Base-by-base conservation (phyloP, 2,797 vertebrate genomes). In the Cuculus canorus region DNA sequence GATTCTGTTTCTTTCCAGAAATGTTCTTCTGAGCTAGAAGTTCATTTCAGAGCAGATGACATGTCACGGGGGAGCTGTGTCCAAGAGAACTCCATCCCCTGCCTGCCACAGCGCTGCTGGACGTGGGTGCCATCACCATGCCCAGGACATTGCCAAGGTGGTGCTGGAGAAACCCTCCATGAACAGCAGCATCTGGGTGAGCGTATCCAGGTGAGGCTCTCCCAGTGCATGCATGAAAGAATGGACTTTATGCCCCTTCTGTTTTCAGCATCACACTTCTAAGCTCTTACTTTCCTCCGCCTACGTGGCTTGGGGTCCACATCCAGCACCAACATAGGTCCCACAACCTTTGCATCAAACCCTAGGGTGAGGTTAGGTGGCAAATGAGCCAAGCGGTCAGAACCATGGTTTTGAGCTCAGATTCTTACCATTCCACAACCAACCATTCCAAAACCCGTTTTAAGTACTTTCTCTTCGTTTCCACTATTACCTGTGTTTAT, bases 311-410 rank as follows among this genome's bases (percentile, higher is more conserved):
- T 17, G 41, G 25, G 17, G 24, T 50, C 54, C 35, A 21, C 39
- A 9, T 4, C 2, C 1, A 18, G n/a, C 27, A 41, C 30, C 27
- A 16, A 8, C 0, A 3, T 3, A 17, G 13, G 25, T 35, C 48
- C 47, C 4, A 16, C 0, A 0, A 9, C 24, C 32, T 72, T n/a
- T 35, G 35, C 56, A 9, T 7, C 35, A 21, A 52, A 63, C 19
- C 25, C 37, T 24, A 5, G 11, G 24, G 3, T 15, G 27, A 48
- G 4, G 3, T 54, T 11, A 9, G 27, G 60, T 28, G 22, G 53
- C 28, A 50, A 33, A 72, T 2, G 8, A 73, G 21, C 48, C 27
- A 30, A 18, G 12, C 28, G 53, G 47, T 35, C 56, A 22, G 56
- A 33, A 30, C 35, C n/a, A 14, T 2, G 7, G 8, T 9, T 63